A percentile compares a stretch with the other conserved stretches of the same genome.
Conservation (phyloP, 2,888 invertebrate genomes). For the Malacosoma neustria region DNA sequence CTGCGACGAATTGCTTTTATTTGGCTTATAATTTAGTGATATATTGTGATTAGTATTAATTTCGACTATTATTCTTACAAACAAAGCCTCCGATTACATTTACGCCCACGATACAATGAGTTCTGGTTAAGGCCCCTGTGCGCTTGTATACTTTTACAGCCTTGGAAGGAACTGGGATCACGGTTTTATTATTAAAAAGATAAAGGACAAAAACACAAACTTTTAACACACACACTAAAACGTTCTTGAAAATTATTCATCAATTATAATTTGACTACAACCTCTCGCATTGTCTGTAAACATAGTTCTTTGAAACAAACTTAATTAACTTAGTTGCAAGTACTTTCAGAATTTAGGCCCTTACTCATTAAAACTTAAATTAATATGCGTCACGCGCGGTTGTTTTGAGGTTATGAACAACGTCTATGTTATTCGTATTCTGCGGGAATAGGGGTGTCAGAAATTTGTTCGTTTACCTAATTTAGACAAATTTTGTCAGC, state of each 20-base stretch:
- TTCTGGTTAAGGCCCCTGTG: neutral
- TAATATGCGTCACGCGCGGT: slow-evolving; percentile 11
- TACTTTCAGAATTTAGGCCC: slow-evolving; percentile 6
- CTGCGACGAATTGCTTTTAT: too few species aligned
- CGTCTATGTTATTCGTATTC: neutral
- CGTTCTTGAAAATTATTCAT: slow-evolving; percentile 1
- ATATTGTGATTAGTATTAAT: too few species aligned
- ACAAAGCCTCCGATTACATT: too few species aligned
- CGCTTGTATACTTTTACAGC: too few species aligned
- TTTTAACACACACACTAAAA: too few species aligned
- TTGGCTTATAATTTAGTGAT: too few species aligned
- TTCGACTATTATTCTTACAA: too few species aligned
- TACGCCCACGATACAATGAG: neutral
- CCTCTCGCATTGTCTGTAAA: slow-evolving; percentile 4
- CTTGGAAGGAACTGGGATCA: too few species aligned
- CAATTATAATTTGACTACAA: slow-evolving; percentile 3
- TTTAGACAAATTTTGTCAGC: too few species aligned
- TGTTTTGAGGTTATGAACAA: slow-evolving; percentile 4
- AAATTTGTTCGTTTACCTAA: too few species aligned
- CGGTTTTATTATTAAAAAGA: too few species aligned
- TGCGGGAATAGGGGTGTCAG: neutral
- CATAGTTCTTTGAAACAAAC: slow-evolving; percentile 2
- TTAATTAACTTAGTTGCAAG: slow-evolving; percentile 5
- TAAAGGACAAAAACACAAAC: too few species aligned
- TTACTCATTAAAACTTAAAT: slow-evolving; percentile 11